Evolutionary conservation across 2,888 invertebrate species (phyloP).

Genomic region (Schizotus pectinicornis): DNA sequence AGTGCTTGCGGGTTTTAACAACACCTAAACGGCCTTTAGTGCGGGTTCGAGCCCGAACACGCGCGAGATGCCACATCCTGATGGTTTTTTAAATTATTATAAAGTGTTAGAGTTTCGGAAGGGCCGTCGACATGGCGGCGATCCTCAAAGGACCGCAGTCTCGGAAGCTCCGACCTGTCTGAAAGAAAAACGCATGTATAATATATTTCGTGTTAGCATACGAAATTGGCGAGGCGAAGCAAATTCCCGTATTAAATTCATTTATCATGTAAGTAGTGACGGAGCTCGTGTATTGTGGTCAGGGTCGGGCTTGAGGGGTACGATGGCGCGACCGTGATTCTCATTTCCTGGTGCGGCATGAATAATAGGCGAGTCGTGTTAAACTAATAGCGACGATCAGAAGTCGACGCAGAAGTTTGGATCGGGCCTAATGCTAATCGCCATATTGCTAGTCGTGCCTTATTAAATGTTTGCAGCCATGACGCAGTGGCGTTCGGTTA

Average conservation of each 20-base stretch:
- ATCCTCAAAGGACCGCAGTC: no score
- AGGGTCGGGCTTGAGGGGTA: conserved; percentile 16
- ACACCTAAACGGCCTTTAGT: no score
- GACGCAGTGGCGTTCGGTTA: conserved; percentile 18
- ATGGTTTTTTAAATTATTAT: no score
- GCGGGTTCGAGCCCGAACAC: no score
- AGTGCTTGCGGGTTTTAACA: no score
- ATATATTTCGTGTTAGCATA: conserved; percentile 19
- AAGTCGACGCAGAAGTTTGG: conserved; percentile 17
- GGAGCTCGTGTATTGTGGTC: conserved; percentile 28
- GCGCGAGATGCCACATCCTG: no score
- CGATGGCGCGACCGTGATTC: conserved; percentile 26
- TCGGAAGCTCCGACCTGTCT: no score
- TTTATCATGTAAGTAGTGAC: conserved; percentile 32
- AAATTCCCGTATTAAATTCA: conserved; percentile 32
- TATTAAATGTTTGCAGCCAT: conserved; percentile 25
- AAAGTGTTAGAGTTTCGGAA: no score
- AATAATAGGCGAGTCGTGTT: conserved; percentile 36
- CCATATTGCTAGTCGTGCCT: conserved; percentile 21
- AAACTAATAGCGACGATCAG: conserved; percentile 35
- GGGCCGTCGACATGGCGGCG: no score
- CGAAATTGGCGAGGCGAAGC: conserved; percentile 14
- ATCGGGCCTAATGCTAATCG: conserved; percentile 15
- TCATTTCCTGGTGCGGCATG: conserved; percentile 34
- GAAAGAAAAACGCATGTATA: conserved; percentile 13